Evolutionary conservation across 1,140 invertebrate species (phyloP), one percentile per base, ranked within the genome.

Genomic region (Sycobia sp.): DNA sequence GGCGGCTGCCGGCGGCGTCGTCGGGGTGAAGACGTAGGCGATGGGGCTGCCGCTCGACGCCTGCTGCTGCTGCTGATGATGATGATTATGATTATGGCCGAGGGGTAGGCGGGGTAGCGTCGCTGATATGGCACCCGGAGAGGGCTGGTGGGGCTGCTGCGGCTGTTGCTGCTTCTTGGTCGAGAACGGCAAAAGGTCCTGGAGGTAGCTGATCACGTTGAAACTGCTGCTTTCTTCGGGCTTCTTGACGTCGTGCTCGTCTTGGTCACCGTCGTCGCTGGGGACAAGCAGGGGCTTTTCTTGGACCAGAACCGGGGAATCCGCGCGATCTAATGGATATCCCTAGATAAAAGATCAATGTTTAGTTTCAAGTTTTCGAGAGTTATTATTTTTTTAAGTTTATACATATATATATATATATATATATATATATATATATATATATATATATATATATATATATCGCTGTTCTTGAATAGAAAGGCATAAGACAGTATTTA

Each of bases 321-420:
- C 79, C 0, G 86, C 85, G 16, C 83, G 78, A 71, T 88, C 86
- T 7, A 87, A 69, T 0, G 82, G 83, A 74, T 88, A 89, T 67
- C 68, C 70, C 69, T 65, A 76, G 68, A 41, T 7, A 10, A 54
- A 54, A 39, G n/a, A n/a, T 9, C 8, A n/a, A n/a, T n/a, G n/a
- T n/a, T n/a, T n/a, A n/a, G n/a, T n/a, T n/a, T n/a, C n/a, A n/a
- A n/a, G n/a, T n/a, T n/a, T n/a, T n/a, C n/a, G n/a, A n/a, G n/a
- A n/a, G n/a, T n/a, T n/a, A n/a, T n/a, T n/a, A n/a, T n/a, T n/a
- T n/a, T n/a, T n/a, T n/a, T n/a, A n/a, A n/a, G n/a, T n/a, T n/a
- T n/a, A n/a, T n/a, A n/a, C n/a, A n/a, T n/a, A n/a, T n/a, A n/a
- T n/a, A n/a, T n/a, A n/a, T n/a, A n/a, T n/a, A n/a, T n/a, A n/a